Conservation (phyloP, 2,113 vertebrate genomes). For the Eira barbara region DNA sequence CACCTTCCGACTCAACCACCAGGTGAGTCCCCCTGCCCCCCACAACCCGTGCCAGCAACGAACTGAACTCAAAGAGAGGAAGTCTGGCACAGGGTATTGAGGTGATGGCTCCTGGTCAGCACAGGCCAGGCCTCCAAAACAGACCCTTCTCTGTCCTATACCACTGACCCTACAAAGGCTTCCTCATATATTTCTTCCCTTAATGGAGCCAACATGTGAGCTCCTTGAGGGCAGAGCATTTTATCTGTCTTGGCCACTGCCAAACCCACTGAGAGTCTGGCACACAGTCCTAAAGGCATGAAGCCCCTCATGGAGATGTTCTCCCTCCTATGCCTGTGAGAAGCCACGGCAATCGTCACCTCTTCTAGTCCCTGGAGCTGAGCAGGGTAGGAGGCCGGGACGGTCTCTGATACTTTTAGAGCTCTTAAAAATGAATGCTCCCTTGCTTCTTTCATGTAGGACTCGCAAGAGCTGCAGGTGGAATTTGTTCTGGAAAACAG, state of each 20-base stretch:
- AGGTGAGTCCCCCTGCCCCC: constrained; percentile 70
- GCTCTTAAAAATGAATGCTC: background rate
- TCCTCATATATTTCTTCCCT: background rate
- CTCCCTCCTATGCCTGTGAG: background rate
- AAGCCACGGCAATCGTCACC: background rate
- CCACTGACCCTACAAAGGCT: too few relatives aligned
- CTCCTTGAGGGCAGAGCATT: background rate
- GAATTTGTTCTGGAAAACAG: constrained; percentile 84
- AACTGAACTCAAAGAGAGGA: constrained; percentile 20
- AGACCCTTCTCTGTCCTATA: background rate
- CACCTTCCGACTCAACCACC: constrained; percentile 75
- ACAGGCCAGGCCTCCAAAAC: background rate
- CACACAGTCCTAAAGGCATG: background rate
- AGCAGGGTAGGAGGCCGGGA: background rate
- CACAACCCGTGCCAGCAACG: accelerated
- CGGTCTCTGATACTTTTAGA: background rate
- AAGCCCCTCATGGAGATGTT: background rate
- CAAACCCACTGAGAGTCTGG: background rate
- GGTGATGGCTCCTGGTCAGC: background rate
- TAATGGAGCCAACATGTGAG: background rate
- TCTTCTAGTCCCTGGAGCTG: background rate
- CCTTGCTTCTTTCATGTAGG: background rate
- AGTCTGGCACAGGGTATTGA: constrained; percentile 48
- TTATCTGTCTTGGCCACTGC: background rate
- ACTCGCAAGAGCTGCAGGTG: constrained; percentile 81